Percentiles rank a stretch among this genome's conserved stretches.
phyloP scores from a whole-genome alignment of 2,888 invertebrate species.

The Philereme vetulata region DNA sequence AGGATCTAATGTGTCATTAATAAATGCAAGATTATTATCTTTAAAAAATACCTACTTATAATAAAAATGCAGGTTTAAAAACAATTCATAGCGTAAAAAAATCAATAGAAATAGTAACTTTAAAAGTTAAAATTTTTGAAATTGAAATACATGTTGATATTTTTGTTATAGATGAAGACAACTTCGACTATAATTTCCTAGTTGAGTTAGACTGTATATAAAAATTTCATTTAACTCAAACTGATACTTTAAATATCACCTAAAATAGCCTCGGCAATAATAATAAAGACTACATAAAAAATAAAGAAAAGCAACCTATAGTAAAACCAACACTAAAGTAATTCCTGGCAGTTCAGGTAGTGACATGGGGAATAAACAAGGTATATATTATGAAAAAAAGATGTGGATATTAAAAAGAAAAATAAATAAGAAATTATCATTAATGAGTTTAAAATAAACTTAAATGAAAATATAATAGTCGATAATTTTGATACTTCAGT shows the following conservation, averaged over 20 bases:
- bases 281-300: neutral
- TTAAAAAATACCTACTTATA: slow-evolving; percentile 26
- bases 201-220: slow-evolving; percentile 42
- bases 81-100: slow-evolving; percentile 34
- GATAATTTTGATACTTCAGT: slow-evolving; percentile 18
- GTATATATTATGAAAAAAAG: neutral
- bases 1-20: slow-evolving; percentile 46
- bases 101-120: slow-evolving; percentile 25
- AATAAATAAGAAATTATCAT: no score
- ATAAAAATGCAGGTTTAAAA: slow-evolving; percentile 31
- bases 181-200: slow-evolving; percentile 43
- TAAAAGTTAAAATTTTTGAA: no score
- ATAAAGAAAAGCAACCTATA: neutral
- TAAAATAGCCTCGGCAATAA: slow-evolving; percentile 9
- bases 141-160: slow-evolving; percentile 35
- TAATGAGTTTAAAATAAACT: slow-evolving; percentile 31
- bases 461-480: slow-evolving; percentile 33
- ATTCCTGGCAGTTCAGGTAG: slow-evolving; percentile 1
- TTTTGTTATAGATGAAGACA: no score
- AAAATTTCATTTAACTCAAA: slow-evolving; percentile 39
- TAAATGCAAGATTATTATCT: slow-evolving; percentile 39
- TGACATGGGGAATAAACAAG: neutral
- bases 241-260: slow-evolving; percentile 37
- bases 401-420: no score
- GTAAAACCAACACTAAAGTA: no score